phyloP scores from a whole-genome alignment of 1,140 invertebrate genomes.

The Tribolium madens region DNA sequence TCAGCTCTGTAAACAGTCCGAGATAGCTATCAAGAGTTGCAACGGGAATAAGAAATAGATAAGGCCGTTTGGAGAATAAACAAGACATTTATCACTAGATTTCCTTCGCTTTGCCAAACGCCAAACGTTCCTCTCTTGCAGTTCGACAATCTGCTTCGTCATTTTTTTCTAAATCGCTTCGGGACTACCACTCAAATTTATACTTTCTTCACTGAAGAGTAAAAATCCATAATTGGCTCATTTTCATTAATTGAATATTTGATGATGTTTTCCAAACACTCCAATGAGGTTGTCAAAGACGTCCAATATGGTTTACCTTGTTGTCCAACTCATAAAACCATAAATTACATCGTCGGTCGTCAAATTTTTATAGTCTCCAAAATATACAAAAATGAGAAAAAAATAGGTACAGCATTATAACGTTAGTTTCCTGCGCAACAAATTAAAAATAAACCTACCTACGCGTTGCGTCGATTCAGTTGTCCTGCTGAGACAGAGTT shows the following conservation, averaged over 20 bases:
- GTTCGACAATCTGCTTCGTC: constrained; percentile 27
- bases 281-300: no score
- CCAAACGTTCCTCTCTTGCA: constrained; percentile 22
- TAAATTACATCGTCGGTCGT: constrained; percentile 9
- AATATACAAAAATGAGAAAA: constrained; percentile 1
- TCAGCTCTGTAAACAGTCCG: constrained; percentile 45
- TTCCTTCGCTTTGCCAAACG: constrained; percentile 28
- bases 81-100: constrained; percentile 61
- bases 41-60: constrained; percentile 58
- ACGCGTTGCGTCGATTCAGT: background rate
- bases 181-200: background rate
- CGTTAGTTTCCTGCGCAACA: background rate
- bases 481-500: constrained; percentile 30
- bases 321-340: background rate
- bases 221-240: background rate
- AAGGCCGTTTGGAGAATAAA: constrained; percentile 60
- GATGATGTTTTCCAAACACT: no score
- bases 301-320: background rate
- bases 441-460: constrained; percentile 36
- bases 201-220: background rate
- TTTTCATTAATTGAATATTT: no score
- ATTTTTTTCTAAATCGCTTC: constrained; percentile 17
- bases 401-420: background rate
- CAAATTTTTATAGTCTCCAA: constrained; percentile 3
- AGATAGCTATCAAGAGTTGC: constrained; percentile 56